Percentiles rank a stretch among this genome's conserved stretches.
Conservation (phyloP, 2,888 invertebrate species). For the Habroteleia sp. region DNA sequence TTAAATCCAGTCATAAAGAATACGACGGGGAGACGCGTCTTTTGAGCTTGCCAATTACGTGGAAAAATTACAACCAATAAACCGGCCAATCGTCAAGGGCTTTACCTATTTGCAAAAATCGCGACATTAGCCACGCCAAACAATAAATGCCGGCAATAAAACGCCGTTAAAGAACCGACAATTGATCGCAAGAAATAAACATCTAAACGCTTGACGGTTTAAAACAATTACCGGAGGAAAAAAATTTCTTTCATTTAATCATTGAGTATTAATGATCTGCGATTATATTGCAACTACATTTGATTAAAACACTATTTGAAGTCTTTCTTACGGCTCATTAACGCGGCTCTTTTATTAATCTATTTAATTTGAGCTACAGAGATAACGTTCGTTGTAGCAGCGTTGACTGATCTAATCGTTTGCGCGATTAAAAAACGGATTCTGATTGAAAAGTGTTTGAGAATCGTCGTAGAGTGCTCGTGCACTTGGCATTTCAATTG, state of each 20-base stretch:
- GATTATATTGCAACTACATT: background rate
- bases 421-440: no score
- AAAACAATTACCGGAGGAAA: background rate
- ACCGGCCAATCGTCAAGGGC: background rate
- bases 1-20: background rate
- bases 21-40: background rate
- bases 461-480: no score
- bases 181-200: conserved; percentile 1
- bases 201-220: background rate
- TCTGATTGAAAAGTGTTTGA: no score
- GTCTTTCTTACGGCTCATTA: background rate
- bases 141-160: background rate
- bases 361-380: background rate
- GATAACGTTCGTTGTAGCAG: no score
- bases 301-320: background rate
- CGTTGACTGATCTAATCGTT: no score
- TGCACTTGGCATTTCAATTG: no score
- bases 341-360: background rate
- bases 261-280: background rate
- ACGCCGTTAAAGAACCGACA: conserved; percentile 7
- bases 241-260: background rate
- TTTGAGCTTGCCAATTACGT: conserved; percentile 4
- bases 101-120: conserved; percentile 4
- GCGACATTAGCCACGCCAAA: background rate
- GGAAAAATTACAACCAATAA: conserved; percentile 5